phyloP scores from a whole-genome alignment of 2,113 vertebrate species.

The Vombatus ursinus region DNA sequence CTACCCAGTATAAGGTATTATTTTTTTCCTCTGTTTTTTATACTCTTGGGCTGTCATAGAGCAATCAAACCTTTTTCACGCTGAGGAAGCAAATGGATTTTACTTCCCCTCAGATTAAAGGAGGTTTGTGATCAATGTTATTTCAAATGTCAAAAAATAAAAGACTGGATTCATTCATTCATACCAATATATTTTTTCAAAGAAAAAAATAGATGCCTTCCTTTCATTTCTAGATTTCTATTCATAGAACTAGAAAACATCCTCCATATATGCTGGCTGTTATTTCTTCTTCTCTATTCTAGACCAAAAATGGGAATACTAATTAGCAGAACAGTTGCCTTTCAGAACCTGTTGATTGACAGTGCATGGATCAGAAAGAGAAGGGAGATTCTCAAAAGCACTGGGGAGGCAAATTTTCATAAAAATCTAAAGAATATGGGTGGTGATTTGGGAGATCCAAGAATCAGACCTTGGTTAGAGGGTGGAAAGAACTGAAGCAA shows the following conservation, averaged over 20 bases:
- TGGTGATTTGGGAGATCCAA: background rate
- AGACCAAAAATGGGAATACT: background rate
- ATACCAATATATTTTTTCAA: background rate
- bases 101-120: background rate
- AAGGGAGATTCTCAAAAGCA: background rate
- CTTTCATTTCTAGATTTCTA: background rate
- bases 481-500: background rate
- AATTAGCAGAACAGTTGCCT: background rate
- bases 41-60: background rate
- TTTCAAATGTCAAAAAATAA: background rate
- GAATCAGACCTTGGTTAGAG: background rate
- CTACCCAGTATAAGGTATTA: background rate
- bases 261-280: background rate
- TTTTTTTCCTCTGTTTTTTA: background rate
- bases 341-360: background rate
- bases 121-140: background rate
- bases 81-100: background rate
- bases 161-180: background rate
- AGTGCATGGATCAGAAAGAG: background rate
- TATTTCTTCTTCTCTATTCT: background rate
- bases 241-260: background rate
- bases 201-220: background rate
- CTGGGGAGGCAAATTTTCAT: background rate
- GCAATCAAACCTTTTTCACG: background rate
- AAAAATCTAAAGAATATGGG: background rate